Conservation (phyloP, 2,113 vertebrate species). For the Lanius collurio region DNA sequence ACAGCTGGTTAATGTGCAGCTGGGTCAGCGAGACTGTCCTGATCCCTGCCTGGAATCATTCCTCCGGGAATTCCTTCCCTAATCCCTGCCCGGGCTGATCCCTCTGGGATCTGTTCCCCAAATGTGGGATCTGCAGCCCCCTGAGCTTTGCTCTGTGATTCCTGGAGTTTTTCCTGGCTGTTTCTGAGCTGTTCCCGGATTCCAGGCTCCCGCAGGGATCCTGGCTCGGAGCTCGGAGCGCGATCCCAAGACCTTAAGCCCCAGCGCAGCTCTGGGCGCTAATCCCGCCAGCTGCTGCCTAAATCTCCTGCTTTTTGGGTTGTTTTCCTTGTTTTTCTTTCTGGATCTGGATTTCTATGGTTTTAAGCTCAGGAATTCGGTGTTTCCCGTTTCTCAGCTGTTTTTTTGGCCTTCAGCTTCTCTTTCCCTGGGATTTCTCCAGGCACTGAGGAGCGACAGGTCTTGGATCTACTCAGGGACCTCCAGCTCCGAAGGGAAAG, state of each 20-base stretch:
- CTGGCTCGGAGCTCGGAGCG: not conserved
- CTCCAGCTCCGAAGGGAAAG: not conserved
- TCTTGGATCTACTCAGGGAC: not conserved
- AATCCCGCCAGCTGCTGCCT: conserved; percentile 42
- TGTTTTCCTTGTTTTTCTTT: not conserved
- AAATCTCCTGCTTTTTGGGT: not conserved
- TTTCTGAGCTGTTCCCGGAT: not conserved
- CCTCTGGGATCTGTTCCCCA: rapidly evolving
- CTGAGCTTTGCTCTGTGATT: rapidly evolving
- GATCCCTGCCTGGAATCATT: not conserved
- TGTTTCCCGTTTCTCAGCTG: not conserved
- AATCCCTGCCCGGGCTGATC: not conserved
- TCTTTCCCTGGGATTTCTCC: not conserved
- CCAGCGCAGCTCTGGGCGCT: not conserved
- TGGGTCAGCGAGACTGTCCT: not conserved
- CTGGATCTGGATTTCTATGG: not conserved
- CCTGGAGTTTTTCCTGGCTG: not conserved
- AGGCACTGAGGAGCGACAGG: rapidly evolving
- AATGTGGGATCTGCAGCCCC: rapidly evolving
- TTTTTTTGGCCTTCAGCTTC: not conserved
- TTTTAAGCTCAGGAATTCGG: not conserved
- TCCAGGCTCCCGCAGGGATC: not conserved
- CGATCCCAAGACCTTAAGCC: not conserved
- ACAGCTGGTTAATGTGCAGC: conserved; percentile 56
- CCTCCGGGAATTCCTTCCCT: not conserved